A percentile compares a stretch with the other conserved stretches of the same genome.
phyloP scores from a whole-genome alignment of 2,113 vertebrate species.

The Tragelaphus buxtoni region DNA sequence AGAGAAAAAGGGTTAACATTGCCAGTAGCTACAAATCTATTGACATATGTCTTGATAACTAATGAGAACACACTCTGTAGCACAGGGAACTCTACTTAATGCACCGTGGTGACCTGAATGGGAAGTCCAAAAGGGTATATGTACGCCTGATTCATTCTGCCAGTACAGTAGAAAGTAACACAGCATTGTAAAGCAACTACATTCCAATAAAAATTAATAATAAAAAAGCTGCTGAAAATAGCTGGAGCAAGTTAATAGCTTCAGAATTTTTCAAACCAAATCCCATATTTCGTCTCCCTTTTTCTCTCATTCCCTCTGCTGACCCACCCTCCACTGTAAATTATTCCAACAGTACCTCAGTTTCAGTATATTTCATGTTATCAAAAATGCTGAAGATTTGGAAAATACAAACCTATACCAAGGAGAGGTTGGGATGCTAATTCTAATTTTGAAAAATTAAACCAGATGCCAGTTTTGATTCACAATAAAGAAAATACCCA shows the following conservation, averaged over 20 bases:
- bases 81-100: not conserved
- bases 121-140: not conserved
- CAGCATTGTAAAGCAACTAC: not conserved
- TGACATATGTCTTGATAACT: not conserved
- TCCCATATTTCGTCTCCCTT: not conserved
- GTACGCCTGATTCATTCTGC: not conserved
- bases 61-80: not conserved
- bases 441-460: not conserved
- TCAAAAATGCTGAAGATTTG: not conserved
- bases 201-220: not conserved
- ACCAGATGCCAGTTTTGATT: not conserved
- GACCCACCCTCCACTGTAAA: not conserved
- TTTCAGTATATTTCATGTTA: not conserved
- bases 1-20: slow-evolving; percentile 34
- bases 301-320: not conserved
- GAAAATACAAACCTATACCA: not conserved
- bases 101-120: not conserved
- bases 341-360: not conserved
- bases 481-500: not conserved
- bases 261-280: not conserved
- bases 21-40: not conserved
- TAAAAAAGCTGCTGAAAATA: not conserved
- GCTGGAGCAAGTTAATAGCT: not conserved
- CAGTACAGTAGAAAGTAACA: not conserved
- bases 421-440: not conserved